Conservation (phyloP, 2,888 invertebrate species). For the Ichneumoninae sp. region DNA sequence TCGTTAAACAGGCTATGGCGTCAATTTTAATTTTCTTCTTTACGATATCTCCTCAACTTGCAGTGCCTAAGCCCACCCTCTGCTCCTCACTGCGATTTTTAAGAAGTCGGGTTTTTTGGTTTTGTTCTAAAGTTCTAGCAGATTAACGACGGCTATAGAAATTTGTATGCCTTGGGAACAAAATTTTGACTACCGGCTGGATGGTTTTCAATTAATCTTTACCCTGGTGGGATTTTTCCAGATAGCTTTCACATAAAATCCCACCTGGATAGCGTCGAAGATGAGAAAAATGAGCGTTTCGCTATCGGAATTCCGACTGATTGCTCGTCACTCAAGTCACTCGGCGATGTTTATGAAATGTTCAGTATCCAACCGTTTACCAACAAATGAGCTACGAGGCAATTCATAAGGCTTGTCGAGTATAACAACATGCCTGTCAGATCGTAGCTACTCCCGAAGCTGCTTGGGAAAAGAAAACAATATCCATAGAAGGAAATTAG, state of each 20-base stretch:
- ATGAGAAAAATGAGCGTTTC: neutral
- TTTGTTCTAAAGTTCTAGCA: neutral
- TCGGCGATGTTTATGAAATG: neutral
- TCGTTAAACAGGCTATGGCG: neutral
- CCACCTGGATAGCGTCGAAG: neutral
- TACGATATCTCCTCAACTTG: neutral
- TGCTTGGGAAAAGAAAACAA: neutral
- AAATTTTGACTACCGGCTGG: neutral
- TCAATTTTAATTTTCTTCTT: conserved; percentile 5
- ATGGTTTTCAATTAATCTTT: no score
- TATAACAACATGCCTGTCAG: neutral
- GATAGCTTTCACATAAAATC: no score
- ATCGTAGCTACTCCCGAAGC: neutral
- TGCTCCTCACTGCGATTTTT: neutral
- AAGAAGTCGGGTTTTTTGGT: neutral
- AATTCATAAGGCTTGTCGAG: conserved; percentile 3
- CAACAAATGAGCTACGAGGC: neutral
- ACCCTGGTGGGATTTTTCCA: no score
- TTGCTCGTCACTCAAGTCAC: conserved; percentile 7
- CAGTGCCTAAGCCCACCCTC: neutral
- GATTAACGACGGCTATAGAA: neutral
- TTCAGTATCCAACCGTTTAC: neutral
- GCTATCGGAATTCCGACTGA: neutral
- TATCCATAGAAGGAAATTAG: neutral
- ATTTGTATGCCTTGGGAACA: neutral